phyloP scores from a whole-genome alignment of 2,888 invertebrate genomes.

The Calliphora vomitoria region DNA sequence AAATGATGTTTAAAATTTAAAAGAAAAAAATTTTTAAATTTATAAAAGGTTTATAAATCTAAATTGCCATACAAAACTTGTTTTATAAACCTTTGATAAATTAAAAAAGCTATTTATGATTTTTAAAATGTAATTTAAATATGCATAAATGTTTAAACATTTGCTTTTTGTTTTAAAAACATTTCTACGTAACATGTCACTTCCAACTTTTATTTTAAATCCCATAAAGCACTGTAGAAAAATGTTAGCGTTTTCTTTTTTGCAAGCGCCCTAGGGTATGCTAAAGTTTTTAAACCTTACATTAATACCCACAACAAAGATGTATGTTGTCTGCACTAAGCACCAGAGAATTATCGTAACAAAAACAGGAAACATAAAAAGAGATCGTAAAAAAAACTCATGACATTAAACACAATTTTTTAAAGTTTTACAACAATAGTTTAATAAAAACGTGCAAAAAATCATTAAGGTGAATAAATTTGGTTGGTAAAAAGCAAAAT shows the following conservation, averaged over 20 bases:
- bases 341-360: background rate
- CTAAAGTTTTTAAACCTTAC: background rate
- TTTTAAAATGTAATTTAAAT: too few species aligned
- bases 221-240: background rate
- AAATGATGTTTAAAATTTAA: too few species aligned
- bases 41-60: too few species aligned
- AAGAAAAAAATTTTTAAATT: too few species aligned
- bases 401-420: background rate
- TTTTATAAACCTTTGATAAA: too few species aligned
- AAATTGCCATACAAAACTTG: too few species aligned
- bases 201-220: too few species aligned
- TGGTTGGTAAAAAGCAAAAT: too few species aligned
- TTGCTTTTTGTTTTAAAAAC: too few species aligned
- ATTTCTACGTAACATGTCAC: background rate
- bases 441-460: background rate
- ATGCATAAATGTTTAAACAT: too few species aligned
- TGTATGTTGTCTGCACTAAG: conserved; percentile 26
- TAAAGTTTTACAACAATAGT: background rate
- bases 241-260: background rate
- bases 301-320: background rate
- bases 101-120: too few species aligned
- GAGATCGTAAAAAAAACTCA: background rate
- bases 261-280: conserved; percentile 10
- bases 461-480: background rate
- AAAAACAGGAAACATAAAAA: background rate